A percentile compares a stretch with the other conserved stretches of the same genome.
These are phyloP conservation scores for Harlomillsia oculata DNA, from an alignment of 1,140 invertebrate species.

Conservation along the genomic window DNA sequence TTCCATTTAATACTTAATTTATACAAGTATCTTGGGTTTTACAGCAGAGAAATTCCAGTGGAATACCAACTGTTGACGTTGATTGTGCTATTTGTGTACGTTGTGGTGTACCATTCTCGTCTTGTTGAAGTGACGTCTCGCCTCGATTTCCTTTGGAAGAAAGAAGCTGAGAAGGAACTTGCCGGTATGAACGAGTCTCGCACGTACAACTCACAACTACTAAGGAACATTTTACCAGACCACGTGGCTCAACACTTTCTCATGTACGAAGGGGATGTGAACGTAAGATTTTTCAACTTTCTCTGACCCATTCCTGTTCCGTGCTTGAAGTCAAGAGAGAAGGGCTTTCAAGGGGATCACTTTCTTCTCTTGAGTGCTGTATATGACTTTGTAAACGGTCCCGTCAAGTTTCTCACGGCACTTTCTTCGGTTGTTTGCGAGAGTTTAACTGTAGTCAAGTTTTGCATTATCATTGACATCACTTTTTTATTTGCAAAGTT, in stretches of 20 bases:
- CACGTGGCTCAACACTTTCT: conserved; percentile 93
- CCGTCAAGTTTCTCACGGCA: too few relatives aligned
- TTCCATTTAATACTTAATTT: too few relatives aligned
- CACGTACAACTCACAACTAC: conserved; percentile 70
- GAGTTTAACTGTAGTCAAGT: too few relatives aligned
- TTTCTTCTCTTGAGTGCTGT: too few relatives aligned
- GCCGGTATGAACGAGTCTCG: conserved; percentile 82
- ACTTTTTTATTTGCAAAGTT: too few relatives aligned
- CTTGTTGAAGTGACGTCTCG: conserved; percentile 79
- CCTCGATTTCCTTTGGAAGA: conserved; percentile 94
- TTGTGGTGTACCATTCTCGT: conserved; percentile 83
- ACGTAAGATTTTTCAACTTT: conserved; percentile 46
- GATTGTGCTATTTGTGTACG: conserved; percentile 70
- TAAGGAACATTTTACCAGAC: conserved; percentile 90
- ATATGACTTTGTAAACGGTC: too few relatives aligned
- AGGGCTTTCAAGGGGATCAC: too few relatives aligned
- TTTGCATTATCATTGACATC: too few relatives aligned
- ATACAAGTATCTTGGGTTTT: too few relatives aligned
- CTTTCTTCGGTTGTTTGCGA: too few relatives aligned
- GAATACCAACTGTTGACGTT: conserved; percentile 51
- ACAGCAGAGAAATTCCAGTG: conserved; percentile 38
- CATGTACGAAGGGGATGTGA: conserved; percentile 49
- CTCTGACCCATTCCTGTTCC: background rate
- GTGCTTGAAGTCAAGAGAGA: too few relatives aligned
- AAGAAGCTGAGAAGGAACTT: conserved; percentile 64